phyloP scores from a whole-genome alignment of 1,140 invertebrate species.

The Melitaea cinxia region DNA sequence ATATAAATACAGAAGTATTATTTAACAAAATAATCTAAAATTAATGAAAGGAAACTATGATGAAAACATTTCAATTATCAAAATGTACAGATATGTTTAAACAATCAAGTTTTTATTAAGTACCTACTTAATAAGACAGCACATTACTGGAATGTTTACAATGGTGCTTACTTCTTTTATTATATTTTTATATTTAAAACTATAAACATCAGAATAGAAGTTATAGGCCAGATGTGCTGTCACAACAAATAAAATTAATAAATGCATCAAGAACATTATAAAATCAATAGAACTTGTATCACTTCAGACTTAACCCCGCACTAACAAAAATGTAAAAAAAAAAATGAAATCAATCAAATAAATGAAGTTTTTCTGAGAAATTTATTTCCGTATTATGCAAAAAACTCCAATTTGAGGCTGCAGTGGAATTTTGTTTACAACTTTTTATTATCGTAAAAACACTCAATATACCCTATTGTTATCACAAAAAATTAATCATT shows the following conservation, averaged over 20 bases:
- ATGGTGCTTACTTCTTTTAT: constrained; percentile 38
- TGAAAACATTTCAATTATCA: constrained; percentile 63
- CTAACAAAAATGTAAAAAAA: background rate
- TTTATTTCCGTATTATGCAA: constrained; percentile 13
- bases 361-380: background rate
- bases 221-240: constrained; percentile 55
- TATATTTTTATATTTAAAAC: constrained; percentile 28
- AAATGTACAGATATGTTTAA: constrained; percentile 71
- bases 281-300: constrained; percentile 5
- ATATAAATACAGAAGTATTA: constrained; percentile 69
- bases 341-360: background rate
- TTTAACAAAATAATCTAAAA: constrained; percentile 62
- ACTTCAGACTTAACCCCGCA: constrained; percentile 4
- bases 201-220: constrained; percentile 24
- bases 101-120: constrained; percentile 62
- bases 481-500: constrained; percentile 32
- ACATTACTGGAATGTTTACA: constrained; percentile 73
- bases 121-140: constrained; percentile 72
- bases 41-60: constrained; percentile 50
- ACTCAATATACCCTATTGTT: constrained; percentile 9
- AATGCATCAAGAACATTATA: constrained; percentile 52
- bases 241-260: constrained; percentile 57
- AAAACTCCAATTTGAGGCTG: constrained; percentile 11
- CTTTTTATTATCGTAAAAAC: background rate
- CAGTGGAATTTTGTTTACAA: background rate